Evolutionary conservation across 2,797 vertebrate species (phyloP), one percentile per base, ranked within the genome.

Genomic region (Valencia hispanica): DNA sequence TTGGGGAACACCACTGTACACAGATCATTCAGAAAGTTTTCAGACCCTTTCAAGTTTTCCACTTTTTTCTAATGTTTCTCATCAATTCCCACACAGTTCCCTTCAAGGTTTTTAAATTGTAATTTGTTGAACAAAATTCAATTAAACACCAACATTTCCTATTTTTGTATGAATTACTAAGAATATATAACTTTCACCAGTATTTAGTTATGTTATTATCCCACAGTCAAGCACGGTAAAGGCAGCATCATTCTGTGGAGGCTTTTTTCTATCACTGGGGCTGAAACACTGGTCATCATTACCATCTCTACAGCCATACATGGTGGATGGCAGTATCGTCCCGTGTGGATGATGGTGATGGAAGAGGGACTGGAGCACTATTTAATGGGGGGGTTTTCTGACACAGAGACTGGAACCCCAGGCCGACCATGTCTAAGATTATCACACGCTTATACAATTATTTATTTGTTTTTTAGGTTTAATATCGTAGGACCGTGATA

Each of bases 41-140:
- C 45, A 66, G 45, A 66, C 41, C 53, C 39, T 66, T 39, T 51
- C 45, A 63, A 25, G 59, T 74, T 74, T 27, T 66, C 25, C 20
- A 66, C 14, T 7, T 68, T 68, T n/a, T 68, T 41, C 12, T 43
- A 41, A 72, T 1, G 36, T 41, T 57, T 72, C 34, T 57, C 25
- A 72, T 57, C 51, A 45, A 68, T 68, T 41, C 65, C 41, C 65
- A 43, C 65, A 45, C 65, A 27, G 14, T 68, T 45, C 41, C n/a
- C 65, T 10, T 45, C 41, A 68, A 9, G 39, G 12, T 68, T 68
- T 43, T 68, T 43, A 36, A 15, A 25, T n/a, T 7, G 17, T 20
- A 63, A 36, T 65, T 36, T 65, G 63, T 66, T 66, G 2, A 66
- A 65, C 4, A n/a, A 65, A 11, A 14, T 32, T 61, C 7, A 34